Base-by-base conservation (phyloP, 2,113 vertebrate species). In the Indri indri region DNA sequence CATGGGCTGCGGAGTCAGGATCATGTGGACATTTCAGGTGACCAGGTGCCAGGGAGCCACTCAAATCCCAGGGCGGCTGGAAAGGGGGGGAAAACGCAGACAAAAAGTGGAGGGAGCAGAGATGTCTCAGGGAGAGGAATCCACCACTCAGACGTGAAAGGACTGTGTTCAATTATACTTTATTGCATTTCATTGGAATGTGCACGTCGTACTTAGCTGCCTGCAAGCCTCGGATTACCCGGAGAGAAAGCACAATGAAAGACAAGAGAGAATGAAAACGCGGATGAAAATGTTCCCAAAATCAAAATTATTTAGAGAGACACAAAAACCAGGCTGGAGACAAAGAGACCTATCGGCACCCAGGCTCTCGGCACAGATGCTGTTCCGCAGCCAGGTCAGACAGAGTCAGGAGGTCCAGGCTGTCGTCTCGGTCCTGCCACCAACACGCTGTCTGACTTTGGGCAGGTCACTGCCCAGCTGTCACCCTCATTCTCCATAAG, bases 131-230 rank as follows among this genome's bases (percentile, higher is more conserved):
- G 54, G 25, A 66, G 71, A 97, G 82, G 79, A 92, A 79, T 93
- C 91, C 61, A 2, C 83, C 34, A 34, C 96, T 95, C 97, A 85
- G 96, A 96, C 70, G 40, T 47, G 11, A 66, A 74, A 96, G 92
- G 96, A 97, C 89, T 57, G 45, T 18, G 40, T 91, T 97, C 89
- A 84, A 79, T 97, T 97, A 96, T 91, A 97, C 96, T 96, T 76
- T 68, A 77, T 90, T 63, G 61, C 80, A 0, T 94, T 97, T 96
- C 96, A 95, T 94, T 97, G 88, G 88, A 81, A 94, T 68, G 90
- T 88, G 25, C 92, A 77, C 8, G 27, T 23, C 32, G 23, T 94
- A 79, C 91, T 88, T 0, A 16, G 80, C 92, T 32, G 74, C 90
- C 90, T 94, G 76, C 63, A 82, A 88, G 90, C 90, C 76, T 88